A percentile compares a stretch with the other conserved stretches of the same genome.
These are phyloP conservation scores for Euplexia lucipara DNA, from an alignment of 2,888 invertebrate species.

Conservation along the genomic window DNA sequence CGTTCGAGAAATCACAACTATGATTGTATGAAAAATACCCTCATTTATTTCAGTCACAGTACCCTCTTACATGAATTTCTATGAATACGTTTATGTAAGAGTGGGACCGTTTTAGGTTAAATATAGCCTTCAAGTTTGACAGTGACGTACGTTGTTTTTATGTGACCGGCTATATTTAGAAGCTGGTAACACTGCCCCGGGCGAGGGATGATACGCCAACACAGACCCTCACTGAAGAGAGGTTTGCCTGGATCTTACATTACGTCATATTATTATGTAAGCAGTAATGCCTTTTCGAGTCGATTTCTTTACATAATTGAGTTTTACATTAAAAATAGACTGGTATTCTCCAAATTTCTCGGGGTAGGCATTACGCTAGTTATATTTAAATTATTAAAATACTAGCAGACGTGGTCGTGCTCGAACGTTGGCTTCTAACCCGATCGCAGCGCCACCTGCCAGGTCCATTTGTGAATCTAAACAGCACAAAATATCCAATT, in stretches of 20 bases:
- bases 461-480: too few relatives aligned
- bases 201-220: constrained; percentile 16
- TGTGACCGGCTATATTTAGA: constrained; percentile 36
- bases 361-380: too few relatives aligned
- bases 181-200: constrained; percentile 9
- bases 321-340: too few relatives aligned
- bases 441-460: too few relatives aligned
- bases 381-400: too few relatives aligned
- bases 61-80: not conserved
- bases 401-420: too few relatives aligned
- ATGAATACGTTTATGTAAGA: not conserved
- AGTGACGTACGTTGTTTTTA: constrained; percentile 21
- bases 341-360: not conserved
- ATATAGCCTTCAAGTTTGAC: constrained; percentile 4
- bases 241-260: not conserved
- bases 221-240: not conserved
- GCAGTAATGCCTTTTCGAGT: not conserved
- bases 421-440: too few relatives aligned
- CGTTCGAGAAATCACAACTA: not conserved
- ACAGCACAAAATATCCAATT: too few relatives aligned
- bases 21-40: constrained; percentile 4
- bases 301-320: not conserved
- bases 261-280: too few relatives aligned
- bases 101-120: not conserved
- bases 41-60: not conserved